Evolutionary conservation across 1,140 invertebrate genomes (phyloP).

Genomic region (Pseudomyrmex sp.): DNA sequence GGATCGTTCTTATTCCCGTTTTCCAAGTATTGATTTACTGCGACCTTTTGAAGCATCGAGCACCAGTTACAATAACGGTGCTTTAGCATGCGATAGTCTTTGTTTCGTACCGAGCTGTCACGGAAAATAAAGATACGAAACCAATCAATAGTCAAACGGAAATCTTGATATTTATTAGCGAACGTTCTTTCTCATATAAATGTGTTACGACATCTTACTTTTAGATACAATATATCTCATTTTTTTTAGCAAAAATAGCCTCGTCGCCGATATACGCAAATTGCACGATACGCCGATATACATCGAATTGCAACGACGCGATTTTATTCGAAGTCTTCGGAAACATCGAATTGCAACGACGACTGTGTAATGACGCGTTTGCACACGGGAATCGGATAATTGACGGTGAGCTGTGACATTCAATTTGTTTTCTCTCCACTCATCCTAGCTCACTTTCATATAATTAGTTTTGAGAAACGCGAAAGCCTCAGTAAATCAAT

Average conservation of each 20-base stretch:
- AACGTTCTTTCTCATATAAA: not conserved
- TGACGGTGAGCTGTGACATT: not conserved
- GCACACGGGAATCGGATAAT: not conserved
- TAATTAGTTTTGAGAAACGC: not conserved
- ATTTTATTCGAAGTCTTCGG: slow-evolving; percentile 1
- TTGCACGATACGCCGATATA: too few relatives aligned
- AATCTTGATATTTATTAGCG: slow-evolving; percentile 19
- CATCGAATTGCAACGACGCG: too few relatives aligned
- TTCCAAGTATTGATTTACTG: slow-evolving; percentile 5
- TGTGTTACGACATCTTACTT: not conserved
- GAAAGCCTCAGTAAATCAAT: not conserved
- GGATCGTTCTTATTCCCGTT: not conserved
- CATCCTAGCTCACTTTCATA: not conserved
- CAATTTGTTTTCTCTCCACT: not conserved
- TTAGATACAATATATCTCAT: not conserved
- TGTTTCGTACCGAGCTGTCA: not conserved
- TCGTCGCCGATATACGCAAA: not conserved
- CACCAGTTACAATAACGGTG: slow-evolving; percentile 8
- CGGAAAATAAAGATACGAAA: slow-evolving; percentile 4
- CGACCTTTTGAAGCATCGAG: not conserved
- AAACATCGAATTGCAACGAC: not conserved
- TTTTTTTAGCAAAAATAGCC: slow-evolving; percentile 1
- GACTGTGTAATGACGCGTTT: not conserved
- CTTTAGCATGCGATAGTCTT: slow-evolving; percentile 2
- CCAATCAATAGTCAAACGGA: not conserved